phyloP scores from a whole-genome alignment of 2,888 invertebrate genomes.

The Tenthredo distinguenda region DNA sequence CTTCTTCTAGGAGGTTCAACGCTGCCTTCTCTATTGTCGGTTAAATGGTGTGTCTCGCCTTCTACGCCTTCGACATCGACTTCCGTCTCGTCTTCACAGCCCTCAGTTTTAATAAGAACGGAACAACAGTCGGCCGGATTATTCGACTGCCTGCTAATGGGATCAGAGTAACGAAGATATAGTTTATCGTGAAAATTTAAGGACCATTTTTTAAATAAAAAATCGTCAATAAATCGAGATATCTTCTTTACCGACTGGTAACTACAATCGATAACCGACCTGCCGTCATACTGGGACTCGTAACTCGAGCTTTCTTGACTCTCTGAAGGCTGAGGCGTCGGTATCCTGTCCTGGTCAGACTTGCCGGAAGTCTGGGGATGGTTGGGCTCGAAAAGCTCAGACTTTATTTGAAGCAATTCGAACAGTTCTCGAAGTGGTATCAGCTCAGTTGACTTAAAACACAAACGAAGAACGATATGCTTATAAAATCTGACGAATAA shows the following conservation, averaged over 20 bases:
- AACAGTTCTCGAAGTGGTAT: constrained; percentile 91
- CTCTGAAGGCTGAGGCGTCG: constrained; percentile 75
- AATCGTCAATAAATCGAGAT: background rate
- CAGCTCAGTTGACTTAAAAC: constrained; percentile 86
- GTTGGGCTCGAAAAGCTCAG: constrained; percentile 81
- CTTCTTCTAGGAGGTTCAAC: constrained; percentile 82
- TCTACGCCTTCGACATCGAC: constrained; percentile 79
- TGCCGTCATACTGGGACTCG: constrained; percentile 76
- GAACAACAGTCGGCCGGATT: constrained; percentile 77
- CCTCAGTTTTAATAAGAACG: constrained; percentile 76
- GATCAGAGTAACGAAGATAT: background rate
- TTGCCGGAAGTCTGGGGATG: constrained; percentile 73
- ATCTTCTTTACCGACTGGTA: constrained; percentile 18
- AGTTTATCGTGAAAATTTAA: background rate
- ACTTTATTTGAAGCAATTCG: constrained; percentile 91
- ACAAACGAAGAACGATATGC: constrained; percentile 52
- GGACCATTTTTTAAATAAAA: background rate
- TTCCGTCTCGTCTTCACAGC: constrained; percentile 73
- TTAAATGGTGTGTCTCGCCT: constrained; percentile 71
- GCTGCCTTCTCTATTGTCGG: constrained; percentile 74
- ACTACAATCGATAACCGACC: constrained; percentile 62
- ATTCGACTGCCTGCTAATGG: constrained; percentile 70
- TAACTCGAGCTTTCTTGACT: constrained; percentile 77
- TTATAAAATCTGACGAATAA: background rate
- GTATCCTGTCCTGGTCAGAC: constrained; percentile 75